Percentiles rank a stretch among this genome's conserved stretches.
phyloP scores from a whole-genome alignment of 2,888 invertebrate species.

The Dorcus parallelipipedus region DNA sequence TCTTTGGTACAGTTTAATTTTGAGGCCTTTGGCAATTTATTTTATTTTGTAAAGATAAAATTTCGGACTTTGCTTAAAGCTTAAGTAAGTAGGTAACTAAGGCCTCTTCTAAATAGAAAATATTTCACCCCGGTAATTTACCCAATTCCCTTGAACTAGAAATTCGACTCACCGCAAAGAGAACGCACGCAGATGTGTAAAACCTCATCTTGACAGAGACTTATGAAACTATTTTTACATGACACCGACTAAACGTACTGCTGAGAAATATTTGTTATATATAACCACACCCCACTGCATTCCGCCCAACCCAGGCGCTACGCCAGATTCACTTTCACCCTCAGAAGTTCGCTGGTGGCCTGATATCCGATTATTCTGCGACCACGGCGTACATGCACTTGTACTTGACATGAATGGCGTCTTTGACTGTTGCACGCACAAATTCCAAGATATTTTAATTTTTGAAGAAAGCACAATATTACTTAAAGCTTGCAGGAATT shows the following conservation, averaged over 20 bases:
- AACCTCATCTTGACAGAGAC: background rate
- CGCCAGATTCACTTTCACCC: constrained; percentile 29
- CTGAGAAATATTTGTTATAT: constrained; percentile 28
- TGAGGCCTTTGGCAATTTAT: no score
- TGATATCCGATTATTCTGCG: background rate
- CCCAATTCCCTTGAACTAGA: background rate
- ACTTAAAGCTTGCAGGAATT: no score
- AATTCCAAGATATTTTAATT: no score
- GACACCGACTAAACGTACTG: constrained; percentile 25
- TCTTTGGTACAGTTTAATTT: no score
- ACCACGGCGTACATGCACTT: no score
- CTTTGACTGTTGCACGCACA: no score
- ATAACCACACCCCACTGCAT: constrained; percentile 33
- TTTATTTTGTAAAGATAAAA: no score
- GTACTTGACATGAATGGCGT: no score
- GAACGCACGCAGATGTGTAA: background rate
- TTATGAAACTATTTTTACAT: constrained; percentile 18
- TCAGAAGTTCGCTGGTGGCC: constrained; percentile 5
- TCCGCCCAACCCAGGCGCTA: constrained; percentile 28
- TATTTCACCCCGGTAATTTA: background rate
- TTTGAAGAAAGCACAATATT: no score
- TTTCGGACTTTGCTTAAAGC: no score
- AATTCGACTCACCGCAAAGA: constrained; percentile 2
- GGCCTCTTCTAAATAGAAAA: background rate
- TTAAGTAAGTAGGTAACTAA: no score